These are phyloP conservation scores for Sceloporus tristichus DNA, from an alignment of 2,113 vertebrate species.

Conservation along the genomic window DNA sequence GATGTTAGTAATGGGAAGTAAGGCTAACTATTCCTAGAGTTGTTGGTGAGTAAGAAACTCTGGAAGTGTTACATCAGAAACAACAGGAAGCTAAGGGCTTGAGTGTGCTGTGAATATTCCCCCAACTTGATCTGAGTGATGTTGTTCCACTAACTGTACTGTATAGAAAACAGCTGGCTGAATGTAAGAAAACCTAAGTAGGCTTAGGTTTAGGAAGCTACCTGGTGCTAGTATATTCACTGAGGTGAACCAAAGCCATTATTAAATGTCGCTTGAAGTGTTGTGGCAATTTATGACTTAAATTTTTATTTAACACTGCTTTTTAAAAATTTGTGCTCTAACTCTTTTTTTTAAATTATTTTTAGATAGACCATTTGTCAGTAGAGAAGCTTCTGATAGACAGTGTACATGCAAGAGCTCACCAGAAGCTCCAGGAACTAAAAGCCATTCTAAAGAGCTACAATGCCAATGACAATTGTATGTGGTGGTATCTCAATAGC, in stretches of 20 bases:
- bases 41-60: background rate
- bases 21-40: background rate
- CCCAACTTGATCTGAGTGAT: too few relatives aligned
- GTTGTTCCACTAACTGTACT: background rate
- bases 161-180: background rate
- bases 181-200: background rate
- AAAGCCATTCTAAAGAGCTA: constrained; percentile 93
- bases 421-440: constrained; percentile 98
- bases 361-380: constrained; percentile 96
- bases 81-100: background rate
- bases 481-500: constrained; percentile 66
- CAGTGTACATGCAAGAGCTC: constrained; percentile 94
- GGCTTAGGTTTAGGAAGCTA: background rate
- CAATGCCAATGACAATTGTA: constrained; percentile 94
- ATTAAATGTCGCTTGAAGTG: background rate
- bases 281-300: background rate
- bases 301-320: background rate
- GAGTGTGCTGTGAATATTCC: background rate
- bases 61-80: background rate
- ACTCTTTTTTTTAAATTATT: constrained; percentile 39
- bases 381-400: constrained; percentile 98
- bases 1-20: background rate
- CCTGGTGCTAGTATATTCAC: background rate
- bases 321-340: constrained; percentile 19
- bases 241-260: background rate